These are phyloP conservation scores for Metopia argyrocephala DNA, from an alignment of 2,888 invertebrate genomes.

Conservation along the genomic window DNA sequence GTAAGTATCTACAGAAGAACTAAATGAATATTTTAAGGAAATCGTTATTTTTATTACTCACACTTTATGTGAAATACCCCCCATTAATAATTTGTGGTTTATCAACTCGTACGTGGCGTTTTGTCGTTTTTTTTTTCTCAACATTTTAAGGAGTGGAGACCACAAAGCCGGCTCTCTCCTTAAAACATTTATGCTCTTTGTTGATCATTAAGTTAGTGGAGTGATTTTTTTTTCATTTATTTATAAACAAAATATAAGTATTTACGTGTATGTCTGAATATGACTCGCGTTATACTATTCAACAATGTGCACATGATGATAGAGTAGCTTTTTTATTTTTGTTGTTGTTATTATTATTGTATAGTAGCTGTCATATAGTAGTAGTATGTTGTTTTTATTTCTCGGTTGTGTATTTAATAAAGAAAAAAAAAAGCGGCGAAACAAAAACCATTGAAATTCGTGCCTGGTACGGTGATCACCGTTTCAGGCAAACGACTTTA, in stretches of 20 bases:
- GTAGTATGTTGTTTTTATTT: conserved; percentile 14
- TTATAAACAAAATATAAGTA: not conserved
- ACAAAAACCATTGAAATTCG: conserved; percentile 57
- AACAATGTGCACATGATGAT: conserved; percentile 8
- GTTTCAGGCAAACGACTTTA: conserved; percentile 68
- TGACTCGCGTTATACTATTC: not conserved
- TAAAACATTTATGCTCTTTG: not conserved
- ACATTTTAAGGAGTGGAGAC: conserved; percentile 53
- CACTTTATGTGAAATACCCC: too few species aligned
- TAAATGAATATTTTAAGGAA: too few species aligned
- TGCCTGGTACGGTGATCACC: conserved; percentile 76
- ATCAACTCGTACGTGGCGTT: too few species aligned
- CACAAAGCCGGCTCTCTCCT: conserved; percentile 21
- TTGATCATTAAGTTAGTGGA: conserved; percentile 14
- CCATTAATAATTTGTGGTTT: too few species aligned
- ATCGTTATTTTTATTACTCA: too few species aligned
- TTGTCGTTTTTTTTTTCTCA: not conserved
- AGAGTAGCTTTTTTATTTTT: not conserved
- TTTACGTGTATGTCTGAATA: not conserved
- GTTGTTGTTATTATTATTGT: conserved; percentile 18
- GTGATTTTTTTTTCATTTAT: not conserved
- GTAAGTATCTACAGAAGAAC: too few species aligned
- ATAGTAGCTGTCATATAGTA: conserved; percentile 22
- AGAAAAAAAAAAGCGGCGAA: not conserved
- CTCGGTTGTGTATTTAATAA: conserved; percentile 18